Base-by-base conservation (phyloP, 2,113 vertebrate species). In the Chlamydotis undulata region DNA sequence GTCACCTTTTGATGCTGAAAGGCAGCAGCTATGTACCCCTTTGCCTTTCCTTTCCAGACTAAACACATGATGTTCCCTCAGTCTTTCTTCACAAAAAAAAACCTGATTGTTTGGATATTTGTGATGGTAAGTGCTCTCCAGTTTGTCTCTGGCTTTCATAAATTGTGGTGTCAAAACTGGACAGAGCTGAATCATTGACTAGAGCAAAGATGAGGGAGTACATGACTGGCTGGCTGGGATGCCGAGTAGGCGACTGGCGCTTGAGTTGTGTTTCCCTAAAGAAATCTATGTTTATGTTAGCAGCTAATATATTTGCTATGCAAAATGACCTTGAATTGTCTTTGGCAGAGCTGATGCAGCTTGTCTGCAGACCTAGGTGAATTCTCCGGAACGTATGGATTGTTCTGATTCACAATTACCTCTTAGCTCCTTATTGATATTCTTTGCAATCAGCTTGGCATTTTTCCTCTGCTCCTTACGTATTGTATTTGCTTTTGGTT, bases 371-470 rank as follows among this genome's bases (percentile, higher is more conserved):
- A 78, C 65, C 26, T 74, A 37, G 81, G 93, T 96, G 94, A 91
- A 89, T 87, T 83, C 68, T 73, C 26, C 74, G 61, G 0, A 84
- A 60, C 0, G 5, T 94, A 95, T 91, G 81, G 96, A 96, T 97
- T 91, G 89, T 81, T 90, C 55, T 84, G 39, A 83, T 84, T 94
- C 74, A 91, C 89, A 95, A 91, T 96, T 95, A 87, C 87, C 65
- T 93, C 81, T 83, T 70, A 47, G 68, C 47, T 89, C 47, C 63
- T 92, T 93, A 95, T 95, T 96, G 96, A 96, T 96, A 96, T 96
- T 95, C 93, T 96, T 95, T 96, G 80, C 80, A 95, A 89, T 95
- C 93, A 96, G 56, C 93, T 89, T 91, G 89, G 81, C 29, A 25
- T 97, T 96, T 96, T 91, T 91, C 65, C 74, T 71, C 35, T 79